Evolutionary conservation across 2,797 vertebrate genomes (phyloP), one percentile per base, ranked within the genome.

Genomic region (Poeciliopsis paucimaculata): DNA sequence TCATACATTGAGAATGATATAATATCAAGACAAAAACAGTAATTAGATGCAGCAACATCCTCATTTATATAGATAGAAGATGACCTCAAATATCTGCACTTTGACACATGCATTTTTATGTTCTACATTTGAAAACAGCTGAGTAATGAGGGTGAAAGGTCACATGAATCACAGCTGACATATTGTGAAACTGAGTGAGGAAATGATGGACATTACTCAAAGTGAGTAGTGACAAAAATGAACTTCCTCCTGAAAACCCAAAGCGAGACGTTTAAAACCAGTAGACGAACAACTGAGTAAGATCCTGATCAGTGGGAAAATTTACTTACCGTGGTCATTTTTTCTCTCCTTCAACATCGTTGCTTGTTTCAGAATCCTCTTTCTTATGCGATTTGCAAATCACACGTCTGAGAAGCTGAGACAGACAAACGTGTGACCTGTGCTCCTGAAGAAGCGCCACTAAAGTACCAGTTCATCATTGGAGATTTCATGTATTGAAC

Each of bases 91-190:
- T 15, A 2, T 45, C 41, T 68, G 64, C 64, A 2, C 4, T 68
- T 26, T 68, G 20, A 41, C 36, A 66, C 36, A 23, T 23, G 12
- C 20, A 41, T 41, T 39, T 41, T 26, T 5, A 5, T 71, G 23
- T 71, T 71, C 13, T 26, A 45, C 41, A 71, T 71, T 71, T 71
- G 41, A n/a, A 45, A 71, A 71, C 68, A 45, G 41, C 68, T 45
- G 41, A 71, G 45, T 26, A 13, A 26, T 71, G 68, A 71, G 2
- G 23, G 39, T 16, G 41, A 45, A 71, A 45, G 68, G 64, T 68
- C 18, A 68, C 64, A 41, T 4, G 7, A 41, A 68, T 26, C 36
- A 23, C 41, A 45, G 16, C 68, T 71, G 68, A 45, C 39, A 16
- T 15, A 71, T 43, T 13, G 41, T 71, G 68, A 71, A 45, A 71